Conservation (phyloP, 53 echinoderm and acorn worm genomes). For the Holothuria scabra region DNA sequence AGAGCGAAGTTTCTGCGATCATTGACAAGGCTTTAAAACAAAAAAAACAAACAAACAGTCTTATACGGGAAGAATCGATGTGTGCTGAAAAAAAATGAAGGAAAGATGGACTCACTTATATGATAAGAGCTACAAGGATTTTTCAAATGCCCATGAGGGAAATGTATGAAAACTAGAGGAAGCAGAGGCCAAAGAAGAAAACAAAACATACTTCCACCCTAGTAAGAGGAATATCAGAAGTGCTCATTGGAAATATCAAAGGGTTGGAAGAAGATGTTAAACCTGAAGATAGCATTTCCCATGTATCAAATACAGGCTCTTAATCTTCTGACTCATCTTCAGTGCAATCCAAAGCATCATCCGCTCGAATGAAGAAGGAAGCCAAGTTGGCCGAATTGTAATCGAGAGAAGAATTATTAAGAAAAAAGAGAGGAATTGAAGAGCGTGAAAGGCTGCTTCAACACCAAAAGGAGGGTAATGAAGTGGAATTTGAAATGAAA, state of each 20-base stretch:
- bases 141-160: neutral
- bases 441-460: slow-evolving; percentile 14
- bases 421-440: neutral
- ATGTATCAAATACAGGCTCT: slow-evolving; percentile 5
- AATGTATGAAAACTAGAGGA: neutral
- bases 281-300: slow-evolving; percentile 25
- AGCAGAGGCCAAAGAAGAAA: neutral
- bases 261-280: neutral
- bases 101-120: too few relatives aligned
- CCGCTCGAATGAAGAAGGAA: slow-evolving; percentile 13
- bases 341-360: neutral
- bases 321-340: neutral
- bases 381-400: slow-evolving; percentile 12
- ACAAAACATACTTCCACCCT: neutral
- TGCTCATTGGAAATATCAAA: too few relatives aligned
- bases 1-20: too few relatives aligned
- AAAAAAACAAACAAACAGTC: too few relatives aligned
- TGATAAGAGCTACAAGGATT: neutral
- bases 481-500: too few relatives aligned
- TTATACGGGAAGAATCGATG: too few relatives aligned
- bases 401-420: neutral
- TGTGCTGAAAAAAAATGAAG: too few relatives aligned
- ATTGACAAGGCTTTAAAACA: too few relatives aligned
- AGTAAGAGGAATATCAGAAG: neutral
- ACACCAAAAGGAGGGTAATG: slow-evolving; percentile 19